A percentile compares a stretch with the other conserved stretches of the same genome.
Conservation (phyloP, 2,797 vertebrate species). For the Falco berigora region DNA sequence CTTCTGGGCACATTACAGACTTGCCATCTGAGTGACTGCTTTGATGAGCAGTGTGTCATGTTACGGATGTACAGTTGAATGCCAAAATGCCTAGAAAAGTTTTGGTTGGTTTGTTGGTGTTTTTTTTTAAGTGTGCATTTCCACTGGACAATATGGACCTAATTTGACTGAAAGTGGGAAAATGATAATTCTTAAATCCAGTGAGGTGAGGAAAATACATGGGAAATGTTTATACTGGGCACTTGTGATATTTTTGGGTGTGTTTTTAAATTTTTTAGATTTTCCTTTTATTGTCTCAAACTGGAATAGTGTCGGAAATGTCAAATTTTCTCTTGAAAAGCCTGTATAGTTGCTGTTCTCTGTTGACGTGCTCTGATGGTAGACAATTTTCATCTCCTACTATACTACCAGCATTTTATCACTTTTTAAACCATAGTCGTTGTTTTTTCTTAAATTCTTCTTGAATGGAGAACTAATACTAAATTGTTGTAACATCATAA, state of each 20-base stretch:
- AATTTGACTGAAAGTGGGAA: neutral
- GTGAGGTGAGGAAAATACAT: neutral
- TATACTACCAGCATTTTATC: neutral
- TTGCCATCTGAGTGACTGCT: neutral
- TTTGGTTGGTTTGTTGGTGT: neutral
- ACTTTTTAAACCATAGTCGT: neutral
- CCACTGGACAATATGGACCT: neutral
- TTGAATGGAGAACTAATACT: neutral
- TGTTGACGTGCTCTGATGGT: neutral
- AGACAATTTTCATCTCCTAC: neutral
- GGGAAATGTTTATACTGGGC: rapidly evolving
- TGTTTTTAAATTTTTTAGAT: neutral
- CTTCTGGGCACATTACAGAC: neutral
- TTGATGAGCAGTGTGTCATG: neutral
- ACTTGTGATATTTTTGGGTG: neutral
- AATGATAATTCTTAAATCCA: neutral
- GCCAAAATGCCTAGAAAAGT: neutral
- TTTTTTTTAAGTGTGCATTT: neutral
- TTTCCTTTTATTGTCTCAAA: neutral
- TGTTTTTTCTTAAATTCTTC: neutral
- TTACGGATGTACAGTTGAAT: neutral
- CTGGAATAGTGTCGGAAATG: neutral
- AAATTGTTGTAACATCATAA: neutral
- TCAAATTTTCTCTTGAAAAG: neutral
- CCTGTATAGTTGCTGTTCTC: neutral